phyloP scores from a whole-genome alignment of 2,888 invertebrate species.

The Torymus texanus region DNA sequence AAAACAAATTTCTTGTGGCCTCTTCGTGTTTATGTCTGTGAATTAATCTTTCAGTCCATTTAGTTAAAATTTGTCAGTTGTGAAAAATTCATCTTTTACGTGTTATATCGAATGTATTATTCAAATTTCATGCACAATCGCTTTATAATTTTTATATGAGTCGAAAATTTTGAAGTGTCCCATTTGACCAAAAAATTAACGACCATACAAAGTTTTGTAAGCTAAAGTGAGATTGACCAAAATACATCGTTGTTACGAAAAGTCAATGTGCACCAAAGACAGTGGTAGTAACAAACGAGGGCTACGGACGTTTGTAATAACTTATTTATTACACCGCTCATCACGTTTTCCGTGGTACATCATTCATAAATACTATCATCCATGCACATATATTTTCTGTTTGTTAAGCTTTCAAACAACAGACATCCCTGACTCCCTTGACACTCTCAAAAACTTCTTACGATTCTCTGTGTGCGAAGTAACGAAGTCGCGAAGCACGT shows the following conservation, averaged over 20 bases:
- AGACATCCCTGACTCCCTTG: conserved; percentile 14
- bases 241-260: conserved; percentile 14
- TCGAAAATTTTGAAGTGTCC: conserved; percentile 6
- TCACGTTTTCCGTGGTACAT: conserved; percentile 56
- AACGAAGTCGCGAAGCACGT: conserved; percentile 19
- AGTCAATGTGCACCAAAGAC: conserved; percentile 36
- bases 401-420: conserved; percentile 22
- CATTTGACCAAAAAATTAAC: background rate
- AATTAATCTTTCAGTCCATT: conserved; percentile 39
- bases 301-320: conserved; percentile 55
- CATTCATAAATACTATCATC: conserved; percentile 57
- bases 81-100: conserved; percentile 31
- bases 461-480: conserved; percentile 14
- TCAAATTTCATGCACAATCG: conserved; percentile 13
- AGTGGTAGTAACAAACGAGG: conserved; percentile 41
- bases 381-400: conserved; percentile 36
- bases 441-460: conserved; percentile 10
- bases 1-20: conserved; percentile 24
- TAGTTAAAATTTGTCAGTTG: conserved; percentile 22
- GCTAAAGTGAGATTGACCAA: background rate
- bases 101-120: conserved; percentile 17
- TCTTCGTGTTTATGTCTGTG: background rate
- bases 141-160: conserved; percentile 8
- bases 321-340: conserved; percentile 60
- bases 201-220: conserved; percentile 8